phyloP scores from a whole-genome alignment of 2,113 vertebrate species.

The Microcebus jonahi region DNA sequence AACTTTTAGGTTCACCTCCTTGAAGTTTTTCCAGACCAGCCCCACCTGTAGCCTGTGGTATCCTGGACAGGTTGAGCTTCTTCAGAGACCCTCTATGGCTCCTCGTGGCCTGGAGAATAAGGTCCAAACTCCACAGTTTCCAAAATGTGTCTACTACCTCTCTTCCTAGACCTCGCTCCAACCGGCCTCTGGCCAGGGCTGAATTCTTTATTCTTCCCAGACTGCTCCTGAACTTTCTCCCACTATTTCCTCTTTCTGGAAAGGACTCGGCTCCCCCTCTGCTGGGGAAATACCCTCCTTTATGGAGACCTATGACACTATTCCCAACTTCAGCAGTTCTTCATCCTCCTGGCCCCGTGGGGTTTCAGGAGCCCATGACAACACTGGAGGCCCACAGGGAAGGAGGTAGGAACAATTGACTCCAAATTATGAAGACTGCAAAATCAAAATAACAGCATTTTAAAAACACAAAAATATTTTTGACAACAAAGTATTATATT shows the following conservation, averaged over 20 bases:
- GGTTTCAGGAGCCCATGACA: neutral
- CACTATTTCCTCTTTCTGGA: neutral
- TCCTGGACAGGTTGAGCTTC: neutral
- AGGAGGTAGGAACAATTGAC: neutral
- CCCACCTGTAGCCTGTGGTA: too few species aligned
- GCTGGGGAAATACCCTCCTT: neutral
- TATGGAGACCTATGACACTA: neutral
- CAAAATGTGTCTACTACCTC: neutral
- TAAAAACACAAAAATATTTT: neutral
- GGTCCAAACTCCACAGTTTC: neutral
- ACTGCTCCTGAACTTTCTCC: neutral
- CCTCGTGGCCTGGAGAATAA: neutral
- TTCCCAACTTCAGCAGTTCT: neutral
- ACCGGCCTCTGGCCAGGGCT: neutral
- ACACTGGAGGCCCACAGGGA: too few species aligned
- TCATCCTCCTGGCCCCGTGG: neutral
- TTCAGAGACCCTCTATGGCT: neutral
- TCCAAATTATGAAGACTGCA: neutral
- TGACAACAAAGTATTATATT: neutral
- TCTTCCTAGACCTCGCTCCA: neutral
- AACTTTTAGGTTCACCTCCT: neutral
- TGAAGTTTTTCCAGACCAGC: neutral
- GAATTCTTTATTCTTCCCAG: neutral
- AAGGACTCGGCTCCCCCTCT: neutral
- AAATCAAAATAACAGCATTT: neutral